phyloP scores from a whole-genome alignment of 2,888 invertebrate genomes.

The Cordylochernes scorpioides region DNA sequence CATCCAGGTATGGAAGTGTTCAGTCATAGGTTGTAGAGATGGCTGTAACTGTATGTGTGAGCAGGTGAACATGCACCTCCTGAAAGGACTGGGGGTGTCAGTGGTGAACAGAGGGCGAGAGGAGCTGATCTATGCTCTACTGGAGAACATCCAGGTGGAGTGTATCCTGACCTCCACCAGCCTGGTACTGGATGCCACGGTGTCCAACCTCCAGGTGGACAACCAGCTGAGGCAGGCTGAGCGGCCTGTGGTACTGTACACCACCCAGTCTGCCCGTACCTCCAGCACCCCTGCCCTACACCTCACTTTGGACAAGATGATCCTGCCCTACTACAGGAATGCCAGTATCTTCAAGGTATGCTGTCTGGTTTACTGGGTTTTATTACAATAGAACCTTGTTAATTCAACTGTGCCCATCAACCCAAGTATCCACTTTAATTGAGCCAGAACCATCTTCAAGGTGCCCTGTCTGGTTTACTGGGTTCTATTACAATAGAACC shows the following conservation, averaged over 20 bases:
- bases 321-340: slow-evolving; percentile 40
- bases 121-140: slow-evolving; percentile 22
- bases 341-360: slow-evolving; percentile 55
- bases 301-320: slow-evolving; percentile 45
- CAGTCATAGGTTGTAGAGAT: too few relatives aligned
- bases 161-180: slow-evolving; percentile 17
- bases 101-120: slow-evolving; percentile 20
- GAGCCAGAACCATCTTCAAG: too few relatives aligned
- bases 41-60: too few relatives aligned
- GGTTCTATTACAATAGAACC: too few relatives aligned
- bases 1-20: too few relatives aligned
- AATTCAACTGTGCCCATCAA: too few relatives aligned
- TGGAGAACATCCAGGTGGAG: slow-evolving; percentile 22
- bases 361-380: too few relatives aligned
- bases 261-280: slow-evolving; percentile 22
- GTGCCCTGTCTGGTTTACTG: too few relatives aligned
- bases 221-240: slow-evolving; percentile 63
- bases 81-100: slow-evolving; percentile 22
- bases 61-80: slow-evolving; percentile 5
- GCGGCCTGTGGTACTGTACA: slow-evolving; percentile 46
- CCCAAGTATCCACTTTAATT: too few relatives aligned
- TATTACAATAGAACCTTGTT: too few relatives aligned
- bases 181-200: slow-evolving; percentile 33
- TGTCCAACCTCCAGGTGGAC: slow-evolving; percentile 55
- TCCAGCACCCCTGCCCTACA: slow-evolving; percentile 61